Conservation (phyloP, 2,113 vertebrate species). For the Gorsachius goisagi region DNA sequence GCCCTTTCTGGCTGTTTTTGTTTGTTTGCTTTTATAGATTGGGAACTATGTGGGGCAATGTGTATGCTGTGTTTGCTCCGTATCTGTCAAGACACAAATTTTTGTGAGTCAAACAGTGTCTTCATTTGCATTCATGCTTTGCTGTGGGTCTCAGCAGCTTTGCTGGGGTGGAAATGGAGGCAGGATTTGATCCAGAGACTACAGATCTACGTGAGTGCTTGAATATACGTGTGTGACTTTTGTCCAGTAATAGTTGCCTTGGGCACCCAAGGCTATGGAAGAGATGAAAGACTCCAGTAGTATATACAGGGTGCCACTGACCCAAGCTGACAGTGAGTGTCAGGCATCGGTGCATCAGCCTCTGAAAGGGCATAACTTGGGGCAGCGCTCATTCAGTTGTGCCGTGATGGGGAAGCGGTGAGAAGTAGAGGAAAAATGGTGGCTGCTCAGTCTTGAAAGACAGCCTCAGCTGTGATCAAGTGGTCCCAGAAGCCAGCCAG, state of each 20-base stretch:
- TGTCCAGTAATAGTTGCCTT: neutral
- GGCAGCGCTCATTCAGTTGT: neutral
- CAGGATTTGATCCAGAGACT: neutral
- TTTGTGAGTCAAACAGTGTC: neutral
- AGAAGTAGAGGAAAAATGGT: neutral
- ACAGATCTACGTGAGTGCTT: neutral
- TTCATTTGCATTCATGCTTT: neutral
- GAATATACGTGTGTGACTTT: neutral
- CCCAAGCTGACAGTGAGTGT: neutral
- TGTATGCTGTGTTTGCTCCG: neutral
- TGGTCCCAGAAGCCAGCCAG: neutral
- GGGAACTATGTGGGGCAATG: neutral
- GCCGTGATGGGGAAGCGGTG: neutral
- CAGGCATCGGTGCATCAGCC: rapidly evolving
- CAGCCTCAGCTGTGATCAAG: neutral
- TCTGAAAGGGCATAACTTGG: neutral
- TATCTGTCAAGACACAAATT: neutral
- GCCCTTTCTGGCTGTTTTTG: neutral
- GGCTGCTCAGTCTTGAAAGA: neutral
- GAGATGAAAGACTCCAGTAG: neutral
- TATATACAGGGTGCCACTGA: neutral
- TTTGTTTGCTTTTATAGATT: neutral
- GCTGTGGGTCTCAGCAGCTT: neutral
- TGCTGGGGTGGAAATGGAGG: neutral
- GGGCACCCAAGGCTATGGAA: neutral